Percentiles rank a stretch among this genome's conserved stretches.
These are phyloP conservation scores for Coregonus clupeaformis DNA, from an alignment of 2,113 vertebrate species.

Conservation along the genomic window DNA sequence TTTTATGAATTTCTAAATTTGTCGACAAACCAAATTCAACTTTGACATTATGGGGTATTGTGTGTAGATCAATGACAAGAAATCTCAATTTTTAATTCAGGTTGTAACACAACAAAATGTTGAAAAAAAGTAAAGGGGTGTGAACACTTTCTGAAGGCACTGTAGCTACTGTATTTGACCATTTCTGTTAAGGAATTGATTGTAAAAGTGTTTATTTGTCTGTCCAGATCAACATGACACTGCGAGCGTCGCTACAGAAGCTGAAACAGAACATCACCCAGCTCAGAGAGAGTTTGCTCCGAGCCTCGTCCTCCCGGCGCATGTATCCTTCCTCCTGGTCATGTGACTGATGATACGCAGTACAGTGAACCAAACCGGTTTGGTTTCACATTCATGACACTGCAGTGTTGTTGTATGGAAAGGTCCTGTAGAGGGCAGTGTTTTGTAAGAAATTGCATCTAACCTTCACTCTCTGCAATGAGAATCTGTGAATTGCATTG, in stretches of 20 bases:
- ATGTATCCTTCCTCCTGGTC: slow-evolving; percentile 82
- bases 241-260: slow-evolving; percentile 85
- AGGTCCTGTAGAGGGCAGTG: slow-evolving; percentile 60
- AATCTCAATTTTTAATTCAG: too few relatives aligned
- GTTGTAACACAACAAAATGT: too few relatives aligned
- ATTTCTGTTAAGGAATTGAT: not conserved
- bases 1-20: too few relatives aligned
- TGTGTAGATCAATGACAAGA: too few relatives aligned
- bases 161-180: not conserved
- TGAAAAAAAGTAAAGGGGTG: too few relatives aligned
- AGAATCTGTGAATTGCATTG: not conserved
- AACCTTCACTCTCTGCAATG: too few relatives aligned
- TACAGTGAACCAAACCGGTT: not conserved
- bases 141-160: too few relatives aligned
- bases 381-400: not conserved
- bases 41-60: too few relatives aligned
- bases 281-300: slow-evolving; percentile 84
- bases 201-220: slow-evolving; percentile 18
- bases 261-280: slow-evolving; percentile 86
- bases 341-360: slow-evolving; percentile 11
- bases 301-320: slow-evolving; percentile 79
- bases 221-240: slow-evolving; percentile 84
- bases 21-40: too few relatives aligned
- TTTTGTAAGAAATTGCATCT: slow-evolving; percentile 37
- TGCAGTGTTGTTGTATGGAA: slow-evolving; percentile 14